These are phyloP conservation scores for Papilio xuthus DNA, from an alignment of 1,140 invertebrate genomes.

Conservation along the genomic window DNA sequence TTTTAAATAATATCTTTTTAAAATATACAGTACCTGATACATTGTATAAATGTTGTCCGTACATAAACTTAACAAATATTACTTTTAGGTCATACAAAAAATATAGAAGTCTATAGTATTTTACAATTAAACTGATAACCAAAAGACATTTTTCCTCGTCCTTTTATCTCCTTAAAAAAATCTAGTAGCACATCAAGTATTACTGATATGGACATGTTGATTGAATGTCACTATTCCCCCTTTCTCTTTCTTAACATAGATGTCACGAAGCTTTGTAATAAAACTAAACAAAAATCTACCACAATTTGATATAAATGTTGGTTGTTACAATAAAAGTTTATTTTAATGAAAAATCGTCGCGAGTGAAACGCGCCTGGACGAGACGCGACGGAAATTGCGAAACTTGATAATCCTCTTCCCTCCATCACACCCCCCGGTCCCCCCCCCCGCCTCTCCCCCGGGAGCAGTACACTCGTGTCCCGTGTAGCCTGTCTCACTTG, in stretches of 20 bases:
- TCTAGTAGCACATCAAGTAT: too few relatives aligned
- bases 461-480: background rate
- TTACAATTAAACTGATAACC: too few relatives aligned
- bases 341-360: background rate
- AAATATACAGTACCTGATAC: background rate
- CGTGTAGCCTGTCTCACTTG: background rate
- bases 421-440: background rate
- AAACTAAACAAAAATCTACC: background rate
- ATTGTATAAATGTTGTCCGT: background rate
- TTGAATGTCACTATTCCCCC: too few relatives aligned
- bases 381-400: conserved; percentile 10
- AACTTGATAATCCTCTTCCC: background rate
- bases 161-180: too few relatives aligned
- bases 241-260: too few relatives aligned
- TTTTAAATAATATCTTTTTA: background rate
- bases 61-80: background rate
- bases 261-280: background rate
- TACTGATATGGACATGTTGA: too few relatives aligned
- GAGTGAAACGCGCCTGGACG: background rate
- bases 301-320: background rate
- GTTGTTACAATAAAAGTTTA: background rate
- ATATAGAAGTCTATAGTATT: background rate
- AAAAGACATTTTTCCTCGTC: too few relatives aligned
- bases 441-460: background rate
- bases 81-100: background rate